Percentiles rank a stretch among this genome's conserved stretches.
phyloP scores from a whole-genome alignment of 2,113 vertebrate genomes.

The Grallaria varia region DNA sequence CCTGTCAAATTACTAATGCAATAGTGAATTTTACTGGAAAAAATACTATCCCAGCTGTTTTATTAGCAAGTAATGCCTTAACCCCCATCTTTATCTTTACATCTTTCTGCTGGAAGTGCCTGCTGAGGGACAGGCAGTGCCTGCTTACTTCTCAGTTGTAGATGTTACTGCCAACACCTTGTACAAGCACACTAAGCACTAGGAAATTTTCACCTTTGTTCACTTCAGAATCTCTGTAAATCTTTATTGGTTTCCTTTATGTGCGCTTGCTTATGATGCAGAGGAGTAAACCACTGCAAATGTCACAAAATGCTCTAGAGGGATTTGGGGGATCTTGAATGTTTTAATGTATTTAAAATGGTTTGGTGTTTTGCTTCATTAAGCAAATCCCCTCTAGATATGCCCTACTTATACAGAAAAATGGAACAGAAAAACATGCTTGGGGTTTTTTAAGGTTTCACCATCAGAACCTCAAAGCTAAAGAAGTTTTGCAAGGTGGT shows the following conservation, averaged over 20 bases:
- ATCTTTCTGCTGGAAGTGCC: slow-evolving; percentile 36
- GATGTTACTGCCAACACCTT: neutral
- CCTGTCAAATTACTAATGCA: neutral
- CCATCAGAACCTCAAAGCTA: neutral
- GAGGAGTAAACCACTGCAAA: slow-evolving; percentile 17
- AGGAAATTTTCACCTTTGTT: slow-evolving; percentile 21
- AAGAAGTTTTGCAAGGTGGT: slow-evolving; percentile 21
- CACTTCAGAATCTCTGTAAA: neutral
- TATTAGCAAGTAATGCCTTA: slow-evolving; percentile 5
- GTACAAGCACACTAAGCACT: neutral
- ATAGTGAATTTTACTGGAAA: neutral
- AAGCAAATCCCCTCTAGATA: slow-evolving; percentile 65
- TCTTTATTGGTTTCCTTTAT: slow-evolving; percentile 16
- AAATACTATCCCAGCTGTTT: neutral
- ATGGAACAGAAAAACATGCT: slow-evolving; percentile 24
- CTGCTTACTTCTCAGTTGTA: neutral
- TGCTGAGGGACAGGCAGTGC: neutral
- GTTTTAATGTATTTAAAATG: slow-evolving; percentile 73
- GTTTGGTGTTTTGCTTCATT: slow-evolving; percentile 70
- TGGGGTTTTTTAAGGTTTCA: slow-evolving; percentile 31
- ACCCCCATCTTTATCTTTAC: slow-evolving; percentile 25
- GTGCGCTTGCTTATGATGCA: slow-evolving; percentile 18
- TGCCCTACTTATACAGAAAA: slow-evolving; percentile 55
- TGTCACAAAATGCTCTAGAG: slow-evolving; percentile 2
- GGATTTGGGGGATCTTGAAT: slow-evolving; percentile 17